Conservation (phyloP, 2,888 invertebrate species). For the Spisula solida region DNA sequence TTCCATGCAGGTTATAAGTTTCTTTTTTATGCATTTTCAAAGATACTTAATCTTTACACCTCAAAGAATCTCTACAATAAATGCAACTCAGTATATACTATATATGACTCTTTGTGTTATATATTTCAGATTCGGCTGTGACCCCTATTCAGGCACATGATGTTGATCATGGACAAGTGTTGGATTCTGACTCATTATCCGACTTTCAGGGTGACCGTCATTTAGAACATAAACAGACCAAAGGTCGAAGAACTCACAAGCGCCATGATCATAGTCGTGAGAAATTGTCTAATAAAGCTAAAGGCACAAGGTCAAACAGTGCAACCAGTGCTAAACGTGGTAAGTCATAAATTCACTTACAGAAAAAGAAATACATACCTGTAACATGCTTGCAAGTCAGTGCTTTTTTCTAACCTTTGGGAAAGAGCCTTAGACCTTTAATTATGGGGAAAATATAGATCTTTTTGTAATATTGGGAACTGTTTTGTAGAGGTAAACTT, state of each 20-base stretch:
- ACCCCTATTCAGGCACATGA: constrained; percentile 76
- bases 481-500: too few species aligned
- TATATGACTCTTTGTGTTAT: not conserved
- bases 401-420: too few species aligned
- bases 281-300: constrained; percentile 36
- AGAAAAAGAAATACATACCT: too few species aligned
- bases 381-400: too few species aligned
- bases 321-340: constrained; percentile 28
- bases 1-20: too few species aligned
- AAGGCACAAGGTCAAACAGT: constrained; percentile 36
- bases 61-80: not conserved
- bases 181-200: constrained; percentile 78
- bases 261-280: constrained; percentile 42
- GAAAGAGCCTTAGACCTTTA: too few species aligned
- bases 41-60: not conserved
- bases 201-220: constrained; percentile 74
- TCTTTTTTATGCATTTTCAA: not conserved
- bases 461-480: too few species aligned
- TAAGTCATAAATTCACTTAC: not conserved
- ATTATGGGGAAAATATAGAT: too few species aligned
- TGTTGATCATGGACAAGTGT: constrained; percentile 71
- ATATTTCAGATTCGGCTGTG: constrained; percentile 73
- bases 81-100: not conserved
- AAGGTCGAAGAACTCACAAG: constrained; percentile 34
- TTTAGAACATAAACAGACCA: constrained; percentile 51